phyloP scores from a whole-genome alignment of 2,888 invertebrate species.

The Margaritifera margaritifera region DNA sequence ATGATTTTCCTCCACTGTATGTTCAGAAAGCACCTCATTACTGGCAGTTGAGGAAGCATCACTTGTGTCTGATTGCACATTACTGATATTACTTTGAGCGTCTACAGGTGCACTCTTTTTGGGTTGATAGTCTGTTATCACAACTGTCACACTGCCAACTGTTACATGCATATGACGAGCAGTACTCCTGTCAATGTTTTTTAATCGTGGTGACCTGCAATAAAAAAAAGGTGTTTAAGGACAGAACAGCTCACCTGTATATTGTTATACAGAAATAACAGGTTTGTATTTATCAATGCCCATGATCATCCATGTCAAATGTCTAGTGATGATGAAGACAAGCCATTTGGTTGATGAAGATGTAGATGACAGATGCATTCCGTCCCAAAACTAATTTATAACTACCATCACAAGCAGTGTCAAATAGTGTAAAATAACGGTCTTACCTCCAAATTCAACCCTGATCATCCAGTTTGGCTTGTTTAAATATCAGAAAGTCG shows the following conservation, averaged over 20 bases:
- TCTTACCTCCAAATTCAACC: no score
- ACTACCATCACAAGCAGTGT: no score
- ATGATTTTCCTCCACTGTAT: neutral
- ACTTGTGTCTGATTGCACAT: constrained; percentile 54
- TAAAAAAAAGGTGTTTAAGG: neutral
- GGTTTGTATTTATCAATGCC: neutral
- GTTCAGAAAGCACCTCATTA: constrained; percentile 36
- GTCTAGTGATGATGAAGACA: no score
- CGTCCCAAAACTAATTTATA: no score
- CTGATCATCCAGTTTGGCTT: no score
- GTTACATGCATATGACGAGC: constrained; percentile 96
- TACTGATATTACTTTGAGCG: constrained; percentile 42
- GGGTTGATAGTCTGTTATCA: constrained; percentile 88
- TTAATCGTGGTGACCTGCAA: constrained; percentile 80
- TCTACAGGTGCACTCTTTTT: constrained; percentile 50
- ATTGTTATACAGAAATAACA: neutral
- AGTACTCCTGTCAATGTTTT: constrained; percentile 93
- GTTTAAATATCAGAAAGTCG: no score
- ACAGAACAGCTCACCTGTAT: neutral
- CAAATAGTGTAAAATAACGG: no score
- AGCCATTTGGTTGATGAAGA: no score
- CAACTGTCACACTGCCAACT: constrained; percentile 96
- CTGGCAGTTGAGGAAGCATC: constrained; percentile 55
- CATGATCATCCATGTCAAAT: neutral
- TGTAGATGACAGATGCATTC: no score